Evolutionary conservation across 1,140 invertebrate genomes (phyloP), one percentile per base, ranked within the genome.

Genomic region (Vollenhovia emeryi): DNA sequence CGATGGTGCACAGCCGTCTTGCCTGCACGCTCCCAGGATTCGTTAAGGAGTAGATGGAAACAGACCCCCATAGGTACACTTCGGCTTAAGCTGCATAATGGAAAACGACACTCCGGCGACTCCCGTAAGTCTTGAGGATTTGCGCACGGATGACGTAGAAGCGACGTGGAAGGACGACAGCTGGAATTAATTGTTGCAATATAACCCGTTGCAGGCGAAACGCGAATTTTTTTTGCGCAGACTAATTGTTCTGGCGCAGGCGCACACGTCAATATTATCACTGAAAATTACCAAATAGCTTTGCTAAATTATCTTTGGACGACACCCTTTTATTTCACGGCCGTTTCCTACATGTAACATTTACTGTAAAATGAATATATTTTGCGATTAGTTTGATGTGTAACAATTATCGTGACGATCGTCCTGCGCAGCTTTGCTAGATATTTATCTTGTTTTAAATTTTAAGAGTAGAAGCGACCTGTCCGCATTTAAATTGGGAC

Each of bases 61-160:
- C 80, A 85, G 84, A 90, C 30, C 86, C 86, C 88, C 89, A 79
- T 78, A 90, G 89, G 86, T 86, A 71, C 84, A 73, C 79, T 84
- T 84, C 40, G 36, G 55, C 71, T 80, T 79, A 73, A 86, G 45
- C 62, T 62, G 73, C 79, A 64, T 89, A 88, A 90, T 90, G 79
- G 88, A 48, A 88, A 89, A 90, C 74, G 89, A 84, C 62, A 73
- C 88, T 85, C 86, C 40, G 74, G 89, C 82, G 87, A 89, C 59
- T 85, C 55, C 62, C 60, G 78, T 45, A 66, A 74, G 84, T 84
- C 73, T 74, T 71, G n/a, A 74, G 79, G 74, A 76, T 84, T 73
- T 48, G 66, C 60, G 84, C 71, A 15, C 36, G 60, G 21, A 55
- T 79, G 83, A 78, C 40, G 45, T 43, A 79, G 11, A 30, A 55